These are phyloP conservation scores for Frieseomelitta varia DNA, from an alignment of 1,140 invertebrate species.

Conservation along the genomic window DNA sequence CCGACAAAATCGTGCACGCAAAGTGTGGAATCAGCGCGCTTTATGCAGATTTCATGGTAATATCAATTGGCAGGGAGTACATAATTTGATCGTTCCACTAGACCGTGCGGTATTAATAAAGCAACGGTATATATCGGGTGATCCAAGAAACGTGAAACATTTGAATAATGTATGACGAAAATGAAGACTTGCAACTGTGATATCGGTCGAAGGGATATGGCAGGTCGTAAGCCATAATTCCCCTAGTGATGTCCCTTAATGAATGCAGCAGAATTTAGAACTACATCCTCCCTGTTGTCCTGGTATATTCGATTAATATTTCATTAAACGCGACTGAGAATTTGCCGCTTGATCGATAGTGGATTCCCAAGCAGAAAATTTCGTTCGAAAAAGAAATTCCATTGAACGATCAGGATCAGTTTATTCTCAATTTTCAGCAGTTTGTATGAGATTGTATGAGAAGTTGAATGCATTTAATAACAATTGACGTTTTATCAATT, in stretches of 20 bases:
- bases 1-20: neutral
- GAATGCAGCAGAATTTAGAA: neutral
- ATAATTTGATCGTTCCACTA: neutral
- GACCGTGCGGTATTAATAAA: neutral
- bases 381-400: too few species aligned
- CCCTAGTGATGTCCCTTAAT: neutral
- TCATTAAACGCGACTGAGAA: neutral
- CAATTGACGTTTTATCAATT: too few species aligned
- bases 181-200: neutral
- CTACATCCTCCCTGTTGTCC: neutral
- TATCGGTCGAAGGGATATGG: neutral
- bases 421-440: too few species aligned
- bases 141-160: neutral
- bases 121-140: neutral
- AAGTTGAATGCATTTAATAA: too few species aligned
- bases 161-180: neutral
- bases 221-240: neutral
- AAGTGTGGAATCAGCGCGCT: neutral
- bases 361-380: too few species aligned
- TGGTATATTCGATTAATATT: neutral
- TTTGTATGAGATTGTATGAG: too few species aligned
- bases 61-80: neutral
- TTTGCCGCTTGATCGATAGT: neutral
- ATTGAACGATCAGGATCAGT: too few species aligned
- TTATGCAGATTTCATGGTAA: slow-evolving; percentile 7